Conservation (phyloP, 2,797 vertebrate genomes). For the Sebastes hopkinsi region DNA sequence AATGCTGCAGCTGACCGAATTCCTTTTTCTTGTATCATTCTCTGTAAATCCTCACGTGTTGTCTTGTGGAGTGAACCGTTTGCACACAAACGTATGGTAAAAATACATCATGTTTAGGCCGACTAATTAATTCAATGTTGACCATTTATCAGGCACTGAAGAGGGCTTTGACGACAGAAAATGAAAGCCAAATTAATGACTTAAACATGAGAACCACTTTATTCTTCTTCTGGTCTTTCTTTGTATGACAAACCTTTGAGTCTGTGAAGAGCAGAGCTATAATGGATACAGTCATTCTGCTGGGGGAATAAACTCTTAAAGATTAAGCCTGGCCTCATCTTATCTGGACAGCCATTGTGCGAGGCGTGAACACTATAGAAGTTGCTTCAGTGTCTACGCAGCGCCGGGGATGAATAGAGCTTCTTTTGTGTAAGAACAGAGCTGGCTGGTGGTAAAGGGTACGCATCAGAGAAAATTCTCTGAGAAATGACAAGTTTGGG, state of each 20-base stretch:
- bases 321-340: slow-evolving; percentile 35
- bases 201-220: slow-evolving; percentile 18
- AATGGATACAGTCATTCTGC: slow-evolving; percentile 4
- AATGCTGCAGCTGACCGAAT: neutral
- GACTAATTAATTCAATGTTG: slow-evolving; percentile 10
- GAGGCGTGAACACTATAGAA: slow-evolving; percentile 12
- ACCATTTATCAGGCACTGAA: slow-evolving; percentile 18
- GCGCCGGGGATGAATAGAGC: slow-evolving; percentile 2
- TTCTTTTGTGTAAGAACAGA: slow-evolving; percentile 31
- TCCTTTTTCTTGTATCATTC: neutral
- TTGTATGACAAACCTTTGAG: slow-evolving; percentile 22
- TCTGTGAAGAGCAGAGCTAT: slow-evolving; percentile 11
- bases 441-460: slow-evolving; percentile 7
- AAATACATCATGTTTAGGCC: neutral
- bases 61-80: neutral
- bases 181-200: slow-evolving; percentile 8
- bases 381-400: slow-evolving; percentile 29
- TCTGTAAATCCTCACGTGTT: neutral
- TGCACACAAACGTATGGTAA: neutral
- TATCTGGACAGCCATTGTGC: slow-evolving; percentile 43
- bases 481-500: slow-evolving; percentile 9
- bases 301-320: slow-evolving; percentile 29
- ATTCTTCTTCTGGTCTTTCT: slow-evolving; percentile 2
- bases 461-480: slow-evolving; percentile 2
- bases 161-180: slow-evolving; percentile 1